These are phyloP conservation scores for Drosophila sproati DNA, from an alignment of 1,140 invertebrate genomes.

Conservation along the genomic window DNA sequence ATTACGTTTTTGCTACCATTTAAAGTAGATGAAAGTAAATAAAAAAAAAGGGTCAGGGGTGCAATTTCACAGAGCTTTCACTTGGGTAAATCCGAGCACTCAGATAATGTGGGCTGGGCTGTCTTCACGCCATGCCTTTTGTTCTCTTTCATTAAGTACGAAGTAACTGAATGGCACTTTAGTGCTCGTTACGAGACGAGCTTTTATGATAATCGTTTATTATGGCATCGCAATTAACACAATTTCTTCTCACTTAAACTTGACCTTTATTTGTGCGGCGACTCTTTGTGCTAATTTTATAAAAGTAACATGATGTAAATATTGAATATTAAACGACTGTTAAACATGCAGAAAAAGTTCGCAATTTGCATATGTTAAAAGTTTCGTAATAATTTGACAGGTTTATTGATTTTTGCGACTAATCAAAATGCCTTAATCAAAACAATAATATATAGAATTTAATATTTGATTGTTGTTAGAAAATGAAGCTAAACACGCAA, in stretches of 20 bases:
- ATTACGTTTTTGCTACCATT: constrained; percentile 22
- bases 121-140: constrained; percentile 18
- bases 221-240: constrained; percentile 64
- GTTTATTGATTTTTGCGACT: constrained; percentile 44
- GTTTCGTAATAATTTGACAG: neutral
- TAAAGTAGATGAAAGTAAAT: neutral
- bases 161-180: constrained; percentile 44
- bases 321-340: constrained; percentile 12
- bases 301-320: neutral
- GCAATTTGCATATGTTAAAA: constrained; percentile 7
- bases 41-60: constrained; percentile 27
- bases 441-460: constrained; percentile 37
- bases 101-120: neutral
- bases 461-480: constrained; percentile 43
- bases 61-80: constrained; percentile 30
- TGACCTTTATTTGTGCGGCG: constrained; percentile 47
- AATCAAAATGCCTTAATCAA: constrained; percentile 4
- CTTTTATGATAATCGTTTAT: constrained; percentile 49
- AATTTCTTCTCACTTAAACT: constrained; percentile 52
- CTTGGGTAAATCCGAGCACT: constrained; percentile 11
- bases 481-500: constrained; percentile 38
- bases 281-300: constrained; percentile 35
- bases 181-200: constrained; percentile 24
- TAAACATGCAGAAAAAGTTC: neutral
- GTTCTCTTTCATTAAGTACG: constrained; percentile 46